Conservation (phyloP, 2,113 vertebrate genomes). For the Falcunculus frontatus region DNA sequence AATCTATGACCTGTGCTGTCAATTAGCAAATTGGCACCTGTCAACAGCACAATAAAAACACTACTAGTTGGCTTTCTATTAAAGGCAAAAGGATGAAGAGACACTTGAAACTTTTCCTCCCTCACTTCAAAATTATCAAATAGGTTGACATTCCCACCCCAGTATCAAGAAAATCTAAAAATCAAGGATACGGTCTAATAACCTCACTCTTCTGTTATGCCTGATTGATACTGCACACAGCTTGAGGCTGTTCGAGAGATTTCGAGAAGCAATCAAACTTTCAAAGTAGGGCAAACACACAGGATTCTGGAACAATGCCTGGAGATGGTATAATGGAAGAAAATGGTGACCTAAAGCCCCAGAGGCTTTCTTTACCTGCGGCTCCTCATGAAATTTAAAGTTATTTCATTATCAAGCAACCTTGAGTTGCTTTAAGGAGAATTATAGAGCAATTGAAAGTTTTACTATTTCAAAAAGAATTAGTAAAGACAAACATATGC, state of each 20-base stretch:
- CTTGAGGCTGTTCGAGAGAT: background rate
- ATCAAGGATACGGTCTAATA: background rate
- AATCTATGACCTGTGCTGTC: slow-evolving; percentile 90
- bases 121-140: background rate
- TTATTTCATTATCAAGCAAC: background rate
- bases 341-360: background rate
- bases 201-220: background rate
- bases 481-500: background rate
- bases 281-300: background rate
- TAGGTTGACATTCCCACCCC: background rate
- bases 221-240: background rate
- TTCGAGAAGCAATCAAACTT: background rate
- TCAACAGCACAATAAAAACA: slow-evolving; percentile 43
- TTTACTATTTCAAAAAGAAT: background rate
- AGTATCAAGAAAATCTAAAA: background rate
- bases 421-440: background rate
- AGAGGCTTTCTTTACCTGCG: background rate
- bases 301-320: background rate
- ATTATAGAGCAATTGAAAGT: background rate
- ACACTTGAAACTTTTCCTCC: background rate
- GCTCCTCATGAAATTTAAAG: background rate
- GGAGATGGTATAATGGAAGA: background rate
- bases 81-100: slow-evolving; percentile 1
- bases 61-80: background rate
- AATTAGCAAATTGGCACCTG: slow-evolving; percentile 91